Conservation (phyloP, 2,888 invertebrate genomes). For the Epinotia demarniana region DNA sequence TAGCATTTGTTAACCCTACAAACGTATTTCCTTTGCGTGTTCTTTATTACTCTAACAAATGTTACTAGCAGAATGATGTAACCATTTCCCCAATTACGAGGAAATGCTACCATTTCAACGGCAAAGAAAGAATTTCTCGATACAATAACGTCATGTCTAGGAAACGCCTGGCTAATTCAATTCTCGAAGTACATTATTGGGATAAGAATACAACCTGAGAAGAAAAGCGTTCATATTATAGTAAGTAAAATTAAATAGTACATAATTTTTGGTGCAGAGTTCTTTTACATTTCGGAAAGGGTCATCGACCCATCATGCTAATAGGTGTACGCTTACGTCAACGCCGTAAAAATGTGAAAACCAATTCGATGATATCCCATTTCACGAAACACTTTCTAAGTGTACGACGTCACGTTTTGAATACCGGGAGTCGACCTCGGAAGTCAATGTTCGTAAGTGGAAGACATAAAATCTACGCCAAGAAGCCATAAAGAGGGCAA, state of each 20-base stretch:
- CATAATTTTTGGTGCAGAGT: not conserved
- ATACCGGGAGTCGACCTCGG: slow-evolving; percentile 67
- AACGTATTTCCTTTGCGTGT: not conserved
- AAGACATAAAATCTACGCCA: slow-evolving; percentile 73
- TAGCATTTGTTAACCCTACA: not conserved
- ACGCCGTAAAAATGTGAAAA: slow-evolving; percentile 12
- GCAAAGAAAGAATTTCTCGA: slow-evolving; percentile 4
- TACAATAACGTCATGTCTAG: slow-evolving; percentile 10
- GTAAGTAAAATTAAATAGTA: not conserved
- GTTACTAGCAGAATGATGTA: slow-evolving; percentile 3
- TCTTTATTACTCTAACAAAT: not conserved
- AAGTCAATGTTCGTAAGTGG: slow-evolving; percentile 76
- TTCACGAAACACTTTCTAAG: slow-evolving; percentile 52
- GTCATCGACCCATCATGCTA: too few species aligned
- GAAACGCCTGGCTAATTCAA: slow-evolving; percentile 11
- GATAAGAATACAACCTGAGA: not conserved
- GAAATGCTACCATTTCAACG: not conserved
- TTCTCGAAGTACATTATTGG: not conserved
- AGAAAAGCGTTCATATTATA: not conserved
- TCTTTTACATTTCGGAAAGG: not conserved
- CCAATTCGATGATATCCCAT: slow-evolving; percentile 38
- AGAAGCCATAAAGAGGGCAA: slow-evolving; percentile 74
- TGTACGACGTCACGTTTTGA: slow-evolving; percentile 60
- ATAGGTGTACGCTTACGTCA: not conserved
- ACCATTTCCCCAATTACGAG: slow-evolving; percentile 10